These are phyloP conservation scores for Phylloscopus trochiloides DNA, from an alignment of 2,113 vertebrate genomes.

Conservation along the genomic window DNA sequence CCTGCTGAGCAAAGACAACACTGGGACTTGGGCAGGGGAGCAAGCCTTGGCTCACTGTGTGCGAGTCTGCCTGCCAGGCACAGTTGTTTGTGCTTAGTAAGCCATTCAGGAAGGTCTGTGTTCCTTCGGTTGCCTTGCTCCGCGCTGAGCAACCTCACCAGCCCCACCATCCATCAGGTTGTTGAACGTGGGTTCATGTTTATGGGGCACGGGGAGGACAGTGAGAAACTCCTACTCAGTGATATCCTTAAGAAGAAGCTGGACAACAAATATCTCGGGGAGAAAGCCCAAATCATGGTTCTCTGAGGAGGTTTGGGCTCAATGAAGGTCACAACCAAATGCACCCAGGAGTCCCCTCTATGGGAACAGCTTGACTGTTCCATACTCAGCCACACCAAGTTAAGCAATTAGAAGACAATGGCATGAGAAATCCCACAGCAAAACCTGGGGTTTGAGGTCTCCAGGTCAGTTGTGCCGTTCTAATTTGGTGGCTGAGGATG, in stretches of 20 bases:
- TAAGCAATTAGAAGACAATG: background rate
- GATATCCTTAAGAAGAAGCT: background rate
- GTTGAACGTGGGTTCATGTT: background rate
- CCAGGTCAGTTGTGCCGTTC: background rate
- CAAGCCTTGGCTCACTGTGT: background rate
- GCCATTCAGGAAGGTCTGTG: background rate
- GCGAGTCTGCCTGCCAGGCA: background rate
- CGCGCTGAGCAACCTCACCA: fast-evolving
- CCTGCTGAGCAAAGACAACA: background rate
- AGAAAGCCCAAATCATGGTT: background rate
- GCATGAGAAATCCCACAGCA: background rate
- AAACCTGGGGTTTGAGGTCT: background rate
- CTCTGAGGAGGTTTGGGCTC: background rate
- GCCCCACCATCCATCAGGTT: background rate
- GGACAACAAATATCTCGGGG: background rate
- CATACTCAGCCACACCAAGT: background rate
- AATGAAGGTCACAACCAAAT: fast-evolving
- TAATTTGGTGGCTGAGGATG: background rate
- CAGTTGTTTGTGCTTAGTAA: background rate
- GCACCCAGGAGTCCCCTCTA: background rate
- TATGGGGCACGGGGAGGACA: background rate
- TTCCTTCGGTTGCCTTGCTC: background rate
- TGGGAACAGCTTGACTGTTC: background rate
- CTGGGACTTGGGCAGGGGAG: background rate
- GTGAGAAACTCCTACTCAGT: background rate